phyloP scores from a whole-genome alignment of 2,797 vertebrate genomes.

The Tapirus indicus region DNA sequence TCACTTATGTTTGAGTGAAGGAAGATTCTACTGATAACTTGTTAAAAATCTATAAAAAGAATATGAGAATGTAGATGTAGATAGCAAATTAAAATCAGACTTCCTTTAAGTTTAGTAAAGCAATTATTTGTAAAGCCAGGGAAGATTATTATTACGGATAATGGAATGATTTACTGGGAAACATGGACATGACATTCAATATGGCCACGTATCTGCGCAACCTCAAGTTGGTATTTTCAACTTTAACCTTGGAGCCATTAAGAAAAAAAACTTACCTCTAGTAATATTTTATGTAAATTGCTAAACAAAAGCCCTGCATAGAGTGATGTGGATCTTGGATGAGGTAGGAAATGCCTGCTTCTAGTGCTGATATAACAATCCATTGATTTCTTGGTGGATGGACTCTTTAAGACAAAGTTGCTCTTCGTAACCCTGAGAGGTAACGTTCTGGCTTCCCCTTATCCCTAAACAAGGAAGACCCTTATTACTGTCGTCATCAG shows the following conservation, averaged over 20 bases:
- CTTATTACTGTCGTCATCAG: not conserved
- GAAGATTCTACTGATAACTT: constrained; percentile 91
- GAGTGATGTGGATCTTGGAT: not conserved
- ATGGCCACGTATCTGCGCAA: constrained; percentile 82
- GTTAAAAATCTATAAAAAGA: constrained; percentile 92
- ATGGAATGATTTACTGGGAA: constrained; percentile 87
- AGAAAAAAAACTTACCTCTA: constrained; percentile 61
- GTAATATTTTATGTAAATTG: constrained; percentile 72
- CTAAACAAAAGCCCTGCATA: not conserved
- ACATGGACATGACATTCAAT: constrained; percentile 73
- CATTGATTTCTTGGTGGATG: not conserved
- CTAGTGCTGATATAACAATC: not conserved
- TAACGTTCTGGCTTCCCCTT: not conserved
- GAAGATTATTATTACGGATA: constrained; percentile 90
- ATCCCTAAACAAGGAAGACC: not conserved
- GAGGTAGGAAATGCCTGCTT: constrained; percentile 24
- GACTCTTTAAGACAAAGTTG: not conserved
- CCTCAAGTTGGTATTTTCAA: constrained; percentile 88
- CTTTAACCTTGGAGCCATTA: constrained; percentile 85
- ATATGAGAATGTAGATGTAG: constrained; percentile 91
- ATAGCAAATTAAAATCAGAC: constrained; percentile 92
- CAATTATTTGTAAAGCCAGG: constrained; percentile 88
- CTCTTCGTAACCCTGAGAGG: not conserved
- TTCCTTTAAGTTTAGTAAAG: constrained; percentile 90
- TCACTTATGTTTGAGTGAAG: constrained; percentile 92